These are phyloP conservation scores for Melierax canorus DNA, from an alignment of 2,113 vertebrate species.

Conservation along the genomic window DNA sequence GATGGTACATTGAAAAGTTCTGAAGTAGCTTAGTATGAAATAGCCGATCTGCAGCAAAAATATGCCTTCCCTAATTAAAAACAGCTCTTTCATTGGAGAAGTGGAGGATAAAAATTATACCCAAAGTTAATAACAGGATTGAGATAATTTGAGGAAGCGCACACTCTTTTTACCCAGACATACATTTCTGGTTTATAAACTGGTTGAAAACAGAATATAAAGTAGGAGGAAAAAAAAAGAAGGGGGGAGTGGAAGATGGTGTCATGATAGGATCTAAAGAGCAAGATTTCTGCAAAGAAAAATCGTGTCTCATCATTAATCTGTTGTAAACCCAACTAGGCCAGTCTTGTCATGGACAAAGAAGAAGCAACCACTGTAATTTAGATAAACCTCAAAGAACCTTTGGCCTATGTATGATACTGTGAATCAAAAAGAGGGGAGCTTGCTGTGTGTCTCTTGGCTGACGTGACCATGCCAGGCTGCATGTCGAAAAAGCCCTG, in stretches of 20 bases:
- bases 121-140: neutral
- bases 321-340: neutral
- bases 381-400: neutral
- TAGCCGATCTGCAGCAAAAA: constrained; percentile 34
- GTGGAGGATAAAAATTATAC: neutral
- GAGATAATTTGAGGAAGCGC: neutral
- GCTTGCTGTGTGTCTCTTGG: neutral
- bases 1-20: constrained; percentile 43
- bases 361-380: neutral
- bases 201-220: neutral
- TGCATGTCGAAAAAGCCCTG: neutral
- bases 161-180: neutral
- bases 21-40: constrained; percentile 6
- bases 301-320: neutral
- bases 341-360: neutral
- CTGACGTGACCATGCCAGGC: neutral
- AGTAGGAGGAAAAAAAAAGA: neutral
- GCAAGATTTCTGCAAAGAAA: neutral
- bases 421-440: neutral
- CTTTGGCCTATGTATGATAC: neutral
- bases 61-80: constrained; percentile 25
- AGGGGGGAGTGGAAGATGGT: neutral
- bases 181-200: neutral
- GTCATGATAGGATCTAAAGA: neutral
- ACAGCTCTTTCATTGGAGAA: neutral